Evolutionary conservation across 2,888 invertebrate genomes (phyloP), one percentile per base, ranked within the genome.

Genomic region (Dicranocentrus wangi): DNA sequence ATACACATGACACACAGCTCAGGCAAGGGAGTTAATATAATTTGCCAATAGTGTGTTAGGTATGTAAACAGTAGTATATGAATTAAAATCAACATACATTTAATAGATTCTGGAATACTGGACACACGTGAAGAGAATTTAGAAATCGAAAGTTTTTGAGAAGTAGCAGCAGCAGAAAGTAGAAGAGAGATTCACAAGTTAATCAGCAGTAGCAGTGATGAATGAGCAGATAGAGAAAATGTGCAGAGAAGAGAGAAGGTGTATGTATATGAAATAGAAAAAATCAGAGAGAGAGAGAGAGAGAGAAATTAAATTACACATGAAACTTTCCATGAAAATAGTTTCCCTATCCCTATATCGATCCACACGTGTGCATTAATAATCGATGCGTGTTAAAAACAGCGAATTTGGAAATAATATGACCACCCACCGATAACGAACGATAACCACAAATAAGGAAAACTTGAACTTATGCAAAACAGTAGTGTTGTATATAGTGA

Each of bases 81-180:
- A n/a, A n/a, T n/a, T n/a, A n/a, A n/a, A 19, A 27, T 51, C 21
- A 27, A 69, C 71, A 43, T 71, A 71, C 71, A 71, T 70, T 71
- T 47, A 71, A 43, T 32, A 42, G 23, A 58, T 19, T 70, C 58
- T 28, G 58, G 58, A 70, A 25, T 70, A 61, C 71, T 71, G 71
- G 71, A 71, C 60, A 71, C 21, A 28, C 10, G 55, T 21, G 55
- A 55, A 55, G 55, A 55, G 55, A 63, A 21, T 63, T 32, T 39
- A 60, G 61, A 71, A 42, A 71, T 27, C 28, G n/a, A 63, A 63
- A 60, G 43, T 27, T 47, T n/a, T 10, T 47, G 23, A n/a, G 25
- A 23, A n/a, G 43, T 58, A 71, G 60, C 1, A 42, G 58, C 23
- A 58, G 19, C 7, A 47, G 25, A 23, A n/a, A 53, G 58, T 25